A percentile compares a stretch with the other conserved stretches of the same genome.
phyloP scores from a whole-genome alignment of 1,140 invertebrate genomes.

The Acyrthosiphon pisum region DNA sequence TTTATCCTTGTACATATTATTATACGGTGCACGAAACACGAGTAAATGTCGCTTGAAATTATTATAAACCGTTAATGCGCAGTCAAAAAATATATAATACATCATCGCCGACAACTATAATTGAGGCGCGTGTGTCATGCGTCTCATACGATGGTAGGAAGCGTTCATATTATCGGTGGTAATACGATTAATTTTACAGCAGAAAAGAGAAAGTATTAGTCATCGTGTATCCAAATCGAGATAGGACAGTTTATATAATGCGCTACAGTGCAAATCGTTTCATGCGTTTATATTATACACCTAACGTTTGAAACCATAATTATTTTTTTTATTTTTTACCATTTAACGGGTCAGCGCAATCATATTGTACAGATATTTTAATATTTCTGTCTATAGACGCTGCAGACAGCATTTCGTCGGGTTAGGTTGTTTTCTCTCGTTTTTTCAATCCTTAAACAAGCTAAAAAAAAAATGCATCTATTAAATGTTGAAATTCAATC shows the following conservation, averaged over 20 bases:
- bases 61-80: neutral
- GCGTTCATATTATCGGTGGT: neutral
- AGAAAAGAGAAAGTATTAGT: slow-evolving; percentile 45
- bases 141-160: neutral
- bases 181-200: slow-evolving; percentile 38
- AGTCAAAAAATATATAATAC: neutral
- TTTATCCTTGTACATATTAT: neutral
- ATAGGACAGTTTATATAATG: neutral
- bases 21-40: neutral
- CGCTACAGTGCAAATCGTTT: neutral
- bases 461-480: neutral
- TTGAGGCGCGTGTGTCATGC: neutral
- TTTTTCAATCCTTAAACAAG: neutral
- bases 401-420: neutral
- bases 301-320: neutral
- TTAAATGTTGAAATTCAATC: neutral
- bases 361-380: neutral
- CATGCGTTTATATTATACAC: neutral
- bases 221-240: neutral
- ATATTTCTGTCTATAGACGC: neutral
- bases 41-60: neutral
- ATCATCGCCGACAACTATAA: neutral
- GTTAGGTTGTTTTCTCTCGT: neutral
- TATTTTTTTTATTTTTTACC: neutral
- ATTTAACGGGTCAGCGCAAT: neutral